phyloP scores from a whole-genome alignment of 2,888 invertebrate species.

The Caenorhabditis macrosperma region DNA sequence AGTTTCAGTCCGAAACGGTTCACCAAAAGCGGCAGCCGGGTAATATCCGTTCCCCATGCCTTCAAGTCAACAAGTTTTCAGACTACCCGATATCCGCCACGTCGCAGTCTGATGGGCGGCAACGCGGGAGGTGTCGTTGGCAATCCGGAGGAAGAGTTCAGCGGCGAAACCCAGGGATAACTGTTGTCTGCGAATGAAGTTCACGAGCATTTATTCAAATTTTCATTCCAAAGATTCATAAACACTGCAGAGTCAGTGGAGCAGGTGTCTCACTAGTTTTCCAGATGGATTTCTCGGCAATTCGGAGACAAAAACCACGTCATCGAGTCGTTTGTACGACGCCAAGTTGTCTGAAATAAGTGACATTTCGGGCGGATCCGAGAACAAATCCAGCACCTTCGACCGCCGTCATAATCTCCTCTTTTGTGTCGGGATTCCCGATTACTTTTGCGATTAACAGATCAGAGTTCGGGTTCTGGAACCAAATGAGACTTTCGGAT shows the following conservation, averaged over 20 bases:
- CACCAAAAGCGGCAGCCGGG: too few relatives aligned
- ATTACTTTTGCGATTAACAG: conserved; percentile 54
- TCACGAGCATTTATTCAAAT: conserved; percentile 11
- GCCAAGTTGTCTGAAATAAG: conserved; percentile 61
- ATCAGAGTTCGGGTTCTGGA: conserved; percentile 7
- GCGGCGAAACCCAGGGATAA: too few relatives aligned
- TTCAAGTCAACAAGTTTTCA: too few relatives aligned
- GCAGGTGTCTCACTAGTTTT: conserved; percentile 55
- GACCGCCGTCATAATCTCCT: conserved; percentile 47
- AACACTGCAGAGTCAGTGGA: conserved; percentile 1
- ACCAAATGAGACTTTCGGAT: neutral
- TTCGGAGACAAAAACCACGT: conserved; percentile 53
- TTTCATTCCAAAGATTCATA: too few relatives aligned
- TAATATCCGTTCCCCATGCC: too few relatives aligned
- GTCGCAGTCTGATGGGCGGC: conserved; percentile 27
- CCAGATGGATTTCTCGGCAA: conserved; percentile 66
- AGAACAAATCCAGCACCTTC: conserved; percentile 58
- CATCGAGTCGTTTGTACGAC: conserved; percentile 65
- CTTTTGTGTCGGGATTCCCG: conserved; percentile 31
- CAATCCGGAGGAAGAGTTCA: conserved; percentile 15
- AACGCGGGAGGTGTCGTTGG: conserved; percentile 16
- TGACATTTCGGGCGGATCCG: neutral
- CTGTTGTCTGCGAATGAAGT: too few relatives aligned
- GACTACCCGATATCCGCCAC: neutral
- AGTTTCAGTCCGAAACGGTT: neutral